phyloP scores from a whole-genome alignment of 1,140 invertebrate genomes.

The Drosophila prosaltans region DNA sequence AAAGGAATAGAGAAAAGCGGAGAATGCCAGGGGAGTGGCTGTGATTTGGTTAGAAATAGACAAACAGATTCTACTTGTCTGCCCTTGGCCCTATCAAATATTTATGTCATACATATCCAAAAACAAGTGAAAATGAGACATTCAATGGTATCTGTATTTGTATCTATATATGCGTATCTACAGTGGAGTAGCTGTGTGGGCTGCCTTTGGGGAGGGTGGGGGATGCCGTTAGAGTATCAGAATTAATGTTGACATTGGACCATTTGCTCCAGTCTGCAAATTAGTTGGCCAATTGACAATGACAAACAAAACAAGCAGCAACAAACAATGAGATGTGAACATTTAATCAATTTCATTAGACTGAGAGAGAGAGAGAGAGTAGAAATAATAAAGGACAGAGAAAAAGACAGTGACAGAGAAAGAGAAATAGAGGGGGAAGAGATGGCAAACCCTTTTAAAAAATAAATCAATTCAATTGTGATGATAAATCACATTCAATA shows the following conservation, averaged over 20 bases:
- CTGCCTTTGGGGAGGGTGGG: neutral
- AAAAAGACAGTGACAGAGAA: neutral
- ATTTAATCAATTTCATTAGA: slow-evolving; percentile 5
- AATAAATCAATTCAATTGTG: neutral
- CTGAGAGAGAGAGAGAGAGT: neutral
- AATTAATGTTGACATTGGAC: slow-evolving; percentile 56
- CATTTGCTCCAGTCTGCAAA: slow-evolving; percentile 55
- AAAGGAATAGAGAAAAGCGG: neutral
- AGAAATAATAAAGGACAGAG: neutral
- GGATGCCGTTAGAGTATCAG: neutral
- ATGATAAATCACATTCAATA: too few relatives aligned
- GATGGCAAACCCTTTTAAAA: neutral
- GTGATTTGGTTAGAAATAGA: neutral
- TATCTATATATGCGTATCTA: neutral
- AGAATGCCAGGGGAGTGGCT: neutral
- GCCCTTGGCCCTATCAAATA: slow-evolving; percentile 51
- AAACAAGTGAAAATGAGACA: slow-evolving; percentile 22
- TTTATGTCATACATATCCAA: slow-evolving; percentile 51
- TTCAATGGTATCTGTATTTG: neutral
- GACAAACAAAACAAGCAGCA: slow-evolving; percentile 42
- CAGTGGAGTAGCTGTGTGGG: neutral
- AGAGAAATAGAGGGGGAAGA: neutral
- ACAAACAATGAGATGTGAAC: neutral
- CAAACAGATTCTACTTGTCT: slow-evolving; percentile 13
- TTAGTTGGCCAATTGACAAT: slow-evolving; percentile 73